Evolutionary conservation across 30 jellyfish, hydroid and myxozoan species (phyloP), one percentile per base, ranked within the genome.

Genomic region (Rhopilema esculentum): DNA sequence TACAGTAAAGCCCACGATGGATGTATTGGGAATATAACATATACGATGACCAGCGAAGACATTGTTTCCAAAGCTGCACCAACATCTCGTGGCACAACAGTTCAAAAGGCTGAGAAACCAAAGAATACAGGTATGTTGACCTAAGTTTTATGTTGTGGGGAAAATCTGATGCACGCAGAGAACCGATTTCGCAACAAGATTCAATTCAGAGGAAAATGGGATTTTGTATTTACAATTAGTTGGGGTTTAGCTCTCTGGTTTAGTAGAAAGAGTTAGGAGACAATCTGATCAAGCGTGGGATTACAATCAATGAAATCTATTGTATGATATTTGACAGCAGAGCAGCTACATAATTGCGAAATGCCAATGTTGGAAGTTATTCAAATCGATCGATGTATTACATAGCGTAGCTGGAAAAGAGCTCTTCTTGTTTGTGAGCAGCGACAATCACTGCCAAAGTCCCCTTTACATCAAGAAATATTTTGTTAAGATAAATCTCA

Each of bases 1-100:
- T 83, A 83, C 86, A 75, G 75, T 80, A 26, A 49, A 40, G 85
- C 28, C 18, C 80, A 27, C 17, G 92, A 70, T 63, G 63, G 80
- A 0, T 83, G 92, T 53, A 85, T 72, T 30, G 81, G 62, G 16
- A 83, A 71, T 30, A 33, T 64, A 1, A 83, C 92, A 24, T 27
- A 72, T 29, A 20, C 84, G 12, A 16, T 8, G 19, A 70, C 64
- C 24, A 31, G 52, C 52, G 71, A 57, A 0, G 48, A 23, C 23
- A 68, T n/a, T 9, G 30, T 29, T 16, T 21, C 64, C 24, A 77
- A 33, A 57, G 66, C 32, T 26, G 30, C 66, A 2, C n/a, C 77
- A 29, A 77, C 88, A 53, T 27, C 63, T 21, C 57, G 25, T 4
- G 62, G 25, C 8, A 49, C 66, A 1, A 61, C 78, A 0, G 29